Base-by-base conservation (phyloP, 2,113 vertebrate species). In the Diadophis punctatus region DNA sequence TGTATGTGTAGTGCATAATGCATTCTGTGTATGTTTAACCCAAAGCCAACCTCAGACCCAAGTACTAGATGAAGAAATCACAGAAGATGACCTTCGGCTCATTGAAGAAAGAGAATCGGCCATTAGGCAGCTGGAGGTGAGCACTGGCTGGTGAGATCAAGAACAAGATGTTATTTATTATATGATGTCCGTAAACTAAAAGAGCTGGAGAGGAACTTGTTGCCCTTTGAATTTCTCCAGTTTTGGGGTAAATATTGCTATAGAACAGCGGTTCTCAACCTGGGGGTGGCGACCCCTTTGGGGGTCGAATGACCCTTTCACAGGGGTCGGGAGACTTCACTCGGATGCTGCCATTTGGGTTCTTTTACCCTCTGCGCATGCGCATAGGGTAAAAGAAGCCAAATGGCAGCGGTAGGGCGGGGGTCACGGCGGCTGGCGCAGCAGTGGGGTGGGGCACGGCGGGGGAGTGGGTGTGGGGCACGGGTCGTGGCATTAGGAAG, bases 61-160 rank as follows among this genome's bases (percentile, higher is more conserved):
- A 92, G 96, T 98, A 84, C 98, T 99, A 95, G 96, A 98, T 93
- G 99, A 99, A 55, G 98, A 98, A 94, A 98, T 99, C 95, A 99
- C 98, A 89, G 98, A 99, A 94, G 99, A 99, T 8, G 99, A 99
- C 94, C 97, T 99, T 89, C 98, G 96, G 93, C 98, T 99, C 93
- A 99, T 99, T 49, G 98, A 98, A 86, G 99, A 99, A 95, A 97
- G 99, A 94, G 99, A 99, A 94, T 97, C 97, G 46, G 95, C 98
- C 91, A 99, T 99, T 96, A 97, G 97, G 93, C 99, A 99, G 95
- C 97, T 99, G 88, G 99, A 99, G 98, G 99, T 99, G 95, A 93
- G 84, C 43, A 16, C 8, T 48, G 11, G 25, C 22, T 48, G 8
- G 7, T 60, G 55, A 63, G 23, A 46, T 80, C 39, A 92, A 86